Evolutionary conservation across 2,797 vertebrate species (phyloP), one percentile per base, ranked within the genome.

Genomic region (Columba guinea): DNA sequence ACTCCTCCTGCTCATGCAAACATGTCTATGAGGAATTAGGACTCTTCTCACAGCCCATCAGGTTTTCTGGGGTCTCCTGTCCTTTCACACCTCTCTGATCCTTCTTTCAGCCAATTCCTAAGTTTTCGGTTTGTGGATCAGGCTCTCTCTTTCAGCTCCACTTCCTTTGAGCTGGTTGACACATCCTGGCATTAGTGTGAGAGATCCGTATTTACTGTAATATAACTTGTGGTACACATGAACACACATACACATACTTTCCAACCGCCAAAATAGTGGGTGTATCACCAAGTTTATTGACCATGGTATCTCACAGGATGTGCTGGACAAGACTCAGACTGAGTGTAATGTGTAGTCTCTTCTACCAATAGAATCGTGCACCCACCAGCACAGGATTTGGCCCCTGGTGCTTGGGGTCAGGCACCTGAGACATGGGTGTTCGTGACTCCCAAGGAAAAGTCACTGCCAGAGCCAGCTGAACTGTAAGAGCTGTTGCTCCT

Each of bases 171-270:
- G 62, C 19, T 34, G 13, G 6, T 24, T 71, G 53, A 10, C 65
- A 70, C 41, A 30, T 79, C 28, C 65, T 44, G 37, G 10, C 30
- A 41, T 48, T 37, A 49, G 35, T 12, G 44, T 1, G 7, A 91
- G 59, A 65, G 18, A 71, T 17, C 56, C 62, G 37, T 48, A 55
- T 27, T 63, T 34, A 68, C 9, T 0, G 0, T 18, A 22, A 22
- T 7, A 9, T 0, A n/a, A 11, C 5, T 44, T 65, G 32, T 34
- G 37, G 41, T 39, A n/a, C 32, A n/a, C 1, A 1, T 3, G 8
- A 17, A 14, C 4, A 19, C 12, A 8, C 39, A 21, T n/a, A 10
- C 10, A 24, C 28, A 22, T 39, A 22, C 4, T 30, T 48, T 46
- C 37, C 56, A 60, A n/a, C 9, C 49, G 26, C 11, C 49, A 26